phyloP scores from a whole-genome alignment of 2,888 invertebrate species.

The Tuberolachnus salignus region DNA sequence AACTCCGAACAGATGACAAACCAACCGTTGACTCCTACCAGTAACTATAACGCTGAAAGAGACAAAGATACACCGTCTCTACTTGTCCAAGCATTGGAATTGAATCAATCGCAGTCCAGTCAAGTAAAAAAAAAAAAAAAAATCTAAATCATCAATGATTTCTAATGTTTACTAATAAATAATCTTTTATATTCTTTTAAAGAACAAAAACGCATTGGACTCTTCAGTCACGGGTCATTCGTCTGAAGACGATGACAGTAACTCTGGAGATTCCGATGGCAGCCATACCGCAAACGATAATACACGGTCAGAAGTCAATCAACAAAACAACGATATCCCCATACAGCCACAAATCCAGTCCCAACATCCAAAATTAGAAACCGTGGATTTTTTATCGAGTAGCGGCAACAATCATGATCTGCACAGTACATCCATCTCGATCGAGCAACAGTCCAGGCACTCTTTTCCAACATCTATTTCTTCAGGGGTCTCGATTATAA shows the following conservation, averaged over 20 bases:
- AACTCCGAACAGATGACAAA: constrained; percentile 44
- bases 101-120: constrained; percentile 38
- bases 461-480: constrained; percentile 49
- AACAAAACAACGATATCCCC: constrained; percentile 33
- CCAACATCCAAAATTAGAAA: constrained; percentile 74
- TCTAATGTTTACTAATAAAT: constrained; percentile 5
- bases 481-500: constrained; percentile 53
- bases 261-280: constrained; percentile 54
- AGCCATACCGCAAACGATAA: constrained; percentile 38
- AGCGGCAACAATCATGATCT: constrained; percentile 50
- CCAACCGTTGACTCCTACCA: constrained; percentile 46
- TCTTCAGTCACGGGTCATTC: constrained; percentile 52
- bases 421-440: constrained; percentile 50
- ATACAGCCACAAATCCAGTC: constrained; percentile 63
- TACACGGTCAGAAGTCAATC: constrained; percentile 35
- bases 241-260: constrained; percentile 57
- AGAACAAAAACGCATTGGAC: constrained; percentile 42
- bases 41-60: constrained; percentile 41
- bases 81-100: constrained; percentile 51
- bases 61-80: constrained; percentile 52
- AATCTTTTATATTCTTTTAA: neutral
- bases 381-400: constrained; percentile 69
- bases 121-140: constrained; percentile 32
- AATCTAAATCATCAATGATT: neutral
- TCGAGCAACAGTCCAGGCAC: constrained; percentile 49